Percentiles rank a stretch among this genome's conserved stretches.
Conservation (phyloP, 2,113 vertebrate genomes). For the Varanus komodoensis region DNA sequence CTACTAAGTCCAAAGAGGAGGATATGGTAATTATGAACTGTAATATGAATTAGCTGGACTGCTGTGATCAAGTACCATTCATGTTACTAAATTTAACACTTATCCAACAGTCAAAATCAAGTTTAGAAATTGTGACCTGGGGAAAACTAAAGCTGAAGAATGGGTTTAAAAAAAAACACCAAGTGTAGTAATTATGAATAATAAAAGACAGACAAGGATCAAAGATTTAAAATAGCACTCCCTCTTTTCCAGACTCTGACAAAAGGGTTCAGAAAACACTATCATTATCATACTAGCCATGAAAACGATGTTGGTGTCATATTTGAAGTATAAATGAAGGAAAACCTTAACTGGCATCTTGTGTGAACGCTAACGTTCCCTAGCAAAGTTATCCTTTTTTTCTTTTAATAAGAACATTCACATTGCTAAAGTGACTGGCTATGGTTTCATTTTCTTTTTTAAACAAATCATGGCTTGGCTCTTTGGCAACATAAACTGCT, state of each 20-base stretch:
- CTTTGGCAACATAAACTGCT: neutral
- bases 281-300: neutral
- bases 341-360: neutral
- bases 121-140: neutral
- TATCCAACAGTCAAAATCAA: conserved; percentile 9
- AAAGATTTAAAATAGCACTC: neutral
- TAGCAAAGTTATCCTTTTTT: neutral
- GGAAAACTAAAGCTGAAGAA: neutral
- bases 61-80: conserved; percentile 19
- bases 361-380: neutral
- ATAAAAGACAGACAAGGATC: conserved; percentile 1
- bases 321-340: neutral
- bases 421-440: neutral
- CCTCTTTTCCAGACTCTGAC: neutral
- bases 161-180: neutral
- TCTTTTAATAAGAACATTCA: neutral
- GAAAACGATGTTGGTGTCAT: neutral
- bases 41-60: conserved; percentile 21
- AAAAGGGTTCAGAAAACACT: neutral
- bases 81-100: conserved; percentile 20
- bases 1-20: conserved; percentile 1
- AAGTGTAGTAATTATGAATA: neutral
- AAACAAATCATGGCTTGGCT: neutral
- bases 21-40: neutral
- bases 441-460: neutral